phyloP scores from a whole-genome alignment of 2,888 invertebrate genomes.

The Mythimna loreyi region DNA sequence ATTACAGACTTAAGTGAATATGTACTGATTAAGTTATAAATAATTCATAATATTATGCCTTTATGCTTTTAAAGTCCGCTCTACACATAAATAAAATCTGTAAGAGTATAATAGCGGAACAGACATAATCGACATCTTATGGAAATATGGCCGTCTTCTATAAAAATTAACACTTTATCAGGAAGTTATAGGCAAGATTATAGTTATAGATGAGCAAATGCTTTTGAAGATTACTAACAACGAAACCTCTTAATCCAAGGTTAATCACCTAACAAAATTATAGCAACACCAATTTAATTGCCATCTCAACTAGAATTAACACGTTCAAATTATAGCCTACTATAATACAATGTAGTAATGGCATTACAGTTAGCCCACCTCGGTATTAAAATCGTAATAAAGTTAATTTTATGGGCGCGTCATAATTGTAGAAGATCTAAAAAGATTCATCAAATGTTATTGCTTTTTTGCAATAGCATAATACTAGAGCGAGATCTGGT shows the following conservation, averaged over 20 bases:
- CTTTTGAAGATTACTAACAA: neutral
- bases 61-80: too few species aligned
- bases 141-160: too few species aligned
- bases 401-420: conserved; percentile 28
- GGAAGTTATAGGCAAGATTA: too few species aligned
- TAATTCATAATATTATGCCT: too few species aligned
- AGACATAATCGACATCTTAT: too few species aligned
- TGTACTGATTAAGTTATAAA: too few species aligned
- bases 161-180: too few species aligned
- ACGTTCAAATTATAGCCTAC: conserved; percentile 36
- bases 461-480: conserved; percentile 28
- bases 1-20: too few species aligned
- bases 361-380: conserved; percentile 7
- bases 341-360: conserved; percentile 20
- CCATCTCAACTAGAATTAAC: conserved; percentile 27
- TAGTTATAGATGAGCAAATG: neutral
- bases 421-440: conserved; percentile 11
- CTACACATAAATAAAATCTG: too few species aligned
- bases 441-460: conserved; percentile 32
- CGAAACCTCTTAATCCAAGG: conserved; percentile 28
- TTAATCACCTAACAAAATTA: conserved; percentile 23
- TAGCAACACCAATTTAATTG: conserved; percentile 31
- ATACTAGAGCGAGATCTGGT: neutral
- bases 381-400: conserved; percentile 33
- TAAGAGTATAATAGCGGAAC: too few species aligned